Evolutionary conservation across 2,888 invertebrate species (phyloP).

Genomic region (Scelioninae gen. 1): DNA sequence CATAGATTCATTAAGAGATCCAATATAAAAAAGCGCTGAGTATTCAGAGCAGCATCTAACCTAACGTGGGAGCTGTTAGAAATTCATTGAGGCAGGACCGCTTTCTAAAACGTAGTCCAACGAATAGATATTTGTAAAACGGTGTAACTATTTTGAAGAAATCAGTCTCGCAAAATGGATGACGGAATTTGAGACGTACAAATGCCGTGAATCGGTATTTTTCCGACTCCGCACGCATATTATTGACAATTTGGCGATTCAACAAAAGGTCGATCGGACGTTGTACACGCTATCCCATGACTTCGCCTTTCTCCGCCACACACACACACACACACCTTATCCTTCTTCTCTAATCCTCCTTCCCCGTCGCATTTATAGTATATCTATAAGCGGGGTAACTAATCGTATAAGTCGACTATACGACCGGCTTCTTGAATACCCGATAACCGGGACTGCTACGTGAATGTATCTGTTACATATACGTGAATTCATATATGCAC

Average conservation of each 20-base stretch:
- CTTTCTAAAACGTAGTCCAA: conserved; percentile 41
- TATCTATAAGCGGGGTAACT: conserved; percentile 60
- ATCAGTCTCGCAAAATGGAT: conserved; percentile 21
- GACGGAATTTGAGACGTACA: background rate
- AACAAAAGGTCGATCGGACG: conserved; percentile 50
- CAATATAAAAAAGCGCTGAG: conserved; percentile 14
- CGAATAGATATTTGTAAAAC: conserved; percentile 6
- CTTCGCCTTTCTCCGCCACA: conserved; percentile 50
- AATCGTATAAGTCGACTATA: conserved; percentile 67
- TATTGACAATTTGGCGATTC: conserved; percentile 58
- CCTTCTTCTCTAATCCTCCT: conserved; percentile 58
- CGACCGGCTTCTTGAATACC: conserved; percentile 67
- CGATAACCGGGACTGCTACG: conserved; percentile 43
- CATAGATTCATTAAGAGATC: conserved; percentile 30
- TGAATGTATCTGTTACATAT: background rate
- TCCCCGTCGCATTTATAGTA: conserved; percentile 34
- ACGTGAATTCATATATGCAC: background rate
- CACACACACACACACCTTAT: conserved; percentile 47
- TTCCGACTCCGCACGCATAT: conserved; percentile 18
- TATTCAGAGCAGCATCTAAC: conserved; percentile 19
- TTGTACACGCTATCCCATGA: conserved; percentile 42
- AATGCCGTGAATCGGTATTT: conserved; percentile 33
- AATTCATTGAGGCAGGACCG: conserved; percentile 61
- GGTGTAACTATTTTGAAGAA: conserved; percentile 19
- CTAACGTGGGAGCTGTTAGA: conserved; percentile 32